Evolutionary conservation across 2,888 invertebrate species (phyloP), one percentile per base, ranked within the genome.

Genomic region (Eupithecia dodoneata): DNA sequence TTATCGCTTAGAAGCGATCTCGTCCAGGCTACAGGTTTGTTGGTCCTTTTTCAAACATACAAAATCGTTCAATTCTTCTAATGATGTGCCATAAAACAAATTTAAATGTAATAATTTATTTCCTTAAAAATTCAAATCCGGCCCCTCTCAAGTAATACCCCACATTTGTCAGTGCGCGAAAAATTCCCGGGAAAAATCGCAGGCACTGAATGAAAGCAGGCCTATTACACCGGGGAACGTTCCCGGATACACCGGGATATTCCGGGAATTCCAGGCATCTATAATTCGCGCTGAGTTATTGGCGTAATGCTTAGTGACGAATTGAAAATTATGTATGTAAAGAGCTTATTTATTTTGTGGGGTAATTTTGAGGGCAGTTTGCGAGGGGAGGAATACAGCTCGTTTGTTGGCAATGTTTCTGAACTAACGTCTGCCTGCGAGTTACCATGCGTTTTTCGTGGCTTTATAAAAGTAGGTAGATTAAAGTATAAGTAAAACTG

Each of bases 91-190:
- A 52, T 59, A 18, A 41, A 66, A 41, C 15, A 15, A 15, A 52
- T 4, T 66, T 66, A 5, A 42, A 66, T 42, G 44, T 9, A 67
- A 44, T 9, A 41, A 67, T 67, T 45, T 9, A 12, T 0, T 12
- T 30, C 69, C 47, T 45, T 70, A 12, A 45, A 70, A 66, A 13
- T 42, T 66, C 66, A 42, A 45, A 0, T 41, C 42, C 45, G 55
- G 4, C 72, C 74, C 85, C 80, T 82, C 83, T 79, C 66, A 74
- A 73, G 81, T 84, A 87, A 87, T 85, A 85, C 87, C 80, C 78
- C 81, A 81, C 87, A 87, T 87, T 87, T 85, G 85, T 87, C 86
- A 86, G 81, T 59, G 70, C 78, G 81, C 81, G 76, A 77, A 77
- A 82, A 83, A 86, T 83, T 84, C 81, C 70, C 79, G 79, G 84